Conservation (phyloP, 2,113 vertebrate species). For the Leuciscus idus region DNA sequence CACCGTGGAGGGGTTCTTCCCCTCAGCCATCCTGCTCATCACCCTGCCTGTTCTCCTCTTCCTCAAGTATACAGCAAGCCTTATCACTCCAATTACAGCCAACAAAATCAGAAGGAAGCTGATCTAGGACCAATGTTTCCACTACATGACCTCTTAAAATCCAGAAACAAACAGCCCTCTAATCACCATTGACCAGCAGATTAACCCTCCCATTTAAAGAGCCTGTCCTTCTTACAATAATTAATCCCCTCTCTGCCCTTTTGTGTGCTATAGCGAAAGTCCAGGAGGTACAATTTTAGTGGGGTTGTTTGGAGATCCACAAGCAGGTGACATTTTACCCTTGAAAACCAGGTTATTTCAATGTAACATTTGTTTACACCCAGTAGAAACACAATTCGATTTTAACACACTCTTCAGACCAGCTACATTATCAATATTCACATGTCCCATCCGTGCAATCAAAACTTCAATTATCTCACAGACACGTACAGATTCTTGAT, state of each 20-base stretch:
- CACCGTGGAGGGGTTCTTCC: slow-evolving; percentile 69
- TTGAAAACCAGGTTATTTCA: neutral
- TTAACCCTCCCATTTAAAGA: slow-evolving; percentile 48
- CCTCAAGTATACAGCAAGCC: slow-evolving; percentile 63
- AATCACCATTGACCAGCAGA: slow-evolving; percentile 54
- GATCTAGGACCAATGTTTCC: slow-evolving; percentile 31
- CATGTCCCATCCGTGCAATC: neutral
- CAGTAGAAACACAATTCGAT: neutral
- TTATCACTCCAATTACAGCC: slow-evolving; percentile 50
- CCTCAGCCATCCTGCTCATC: slow-evolving; percentile 68
- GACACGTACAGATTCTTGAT: slow-evolving; percentile 30
- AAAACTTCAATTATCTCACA: neutral
- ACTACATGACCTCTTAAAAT: slow-evolving; percentile 37
- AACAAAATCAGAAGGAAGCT: slow-evolving; percentile 13
- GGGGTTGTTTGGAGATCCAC: neutral
- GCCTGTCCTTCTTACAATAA: slow-evolving; percentile 9
- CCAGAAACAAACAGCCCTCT: slow-evolving; percentile 49
- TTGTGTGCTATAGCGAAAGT: slow-evolving; percentile 7
- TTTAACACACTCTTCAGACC: neutral
- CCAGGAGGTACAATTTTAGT: neutral
- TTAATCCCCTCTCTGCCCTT: slow-evolving; percentile 33
- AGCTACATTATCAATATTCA: neutral
- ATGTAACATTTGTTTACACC: neutral
- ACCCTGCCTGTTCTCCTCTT: slow-evolving; percentile 58
- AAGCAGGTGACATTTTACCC: neutral